These are phyloP conservation scores for Leguminivora glycinivorella DNA, from an alignment of 1,140 invertebrate genomes.

Conservation along the genomic window DNA sequence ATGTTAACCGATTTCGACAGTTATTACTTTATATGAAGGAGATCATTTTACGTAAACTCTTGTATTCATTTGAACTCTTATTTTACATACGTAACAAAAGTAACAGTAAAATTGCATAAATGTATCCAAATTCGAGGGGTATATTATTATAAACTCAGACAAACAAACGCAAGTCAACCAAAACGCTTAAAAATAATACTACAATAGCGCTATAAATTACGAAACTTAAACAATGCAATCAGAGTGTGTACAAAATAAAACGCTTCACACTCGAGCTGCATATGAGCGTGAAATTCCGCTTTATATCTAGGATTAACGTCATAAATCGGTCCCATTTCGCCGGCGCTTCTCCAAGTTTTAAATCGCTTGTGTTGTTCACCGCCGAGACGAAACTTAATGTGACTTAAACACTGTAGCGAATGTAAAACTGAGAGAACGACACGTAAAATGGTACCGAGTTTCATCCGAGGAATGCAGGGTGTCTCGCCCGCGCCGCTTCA, in stretches of 20 bases:
- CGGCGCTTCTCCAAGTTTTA: slow-evolving; percentile 61
- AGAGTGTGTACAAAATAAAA: slow-evolving; percentile 61
- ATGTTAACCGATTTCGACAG: too few relatives aligned
- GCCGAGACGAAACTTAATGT: slow-evolving; percentile 64
- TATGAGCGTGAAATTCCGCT: slow-evolving; percentile 65
- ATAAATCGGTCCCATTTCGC: slow-evolving; percentile 66
- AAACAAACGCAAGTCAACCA: slow-evolving; percentile 30
- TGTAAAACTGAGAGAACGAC: slow-evolving; percentile 62
- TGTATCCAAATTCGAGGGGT: too few relatives aligned
- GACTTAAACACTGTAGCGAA: slow-evolving; percentile 64
- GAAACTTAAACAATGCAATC: slow-evolving; percentile 58
- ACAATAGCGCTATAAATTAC: slow-evolving; percentile 1
- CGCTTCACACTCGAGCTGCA: slow-evolving; percentile 48
- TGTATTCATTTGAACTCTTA: too few relatives aligned
- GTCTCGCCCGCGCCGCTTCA: slow-evolving; percentile 56
- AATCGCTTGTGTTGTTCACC: slow-evolving; percentile 67
- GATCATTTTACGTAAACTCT: too few relatives aligned
- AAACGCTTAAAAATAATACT: neutral
- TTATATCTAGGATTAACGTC: slow-evolving; percentile 69
- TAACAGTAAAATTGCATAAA: too few relatives aligned
- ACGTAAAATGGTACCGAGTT: slow-evolving; percentile 63
- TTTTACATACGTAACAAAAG: too few relatives aligned
- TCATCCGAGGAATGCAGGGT: slow-evolving; percentile 60
- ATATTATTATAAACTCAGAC: neutral
- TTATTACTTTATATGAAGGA: too few relatives aligned